phyloP scores from a whole-genome alignment of 2,797 vertebrate species.

The Phrynocephalus guinanensis region DNA sequence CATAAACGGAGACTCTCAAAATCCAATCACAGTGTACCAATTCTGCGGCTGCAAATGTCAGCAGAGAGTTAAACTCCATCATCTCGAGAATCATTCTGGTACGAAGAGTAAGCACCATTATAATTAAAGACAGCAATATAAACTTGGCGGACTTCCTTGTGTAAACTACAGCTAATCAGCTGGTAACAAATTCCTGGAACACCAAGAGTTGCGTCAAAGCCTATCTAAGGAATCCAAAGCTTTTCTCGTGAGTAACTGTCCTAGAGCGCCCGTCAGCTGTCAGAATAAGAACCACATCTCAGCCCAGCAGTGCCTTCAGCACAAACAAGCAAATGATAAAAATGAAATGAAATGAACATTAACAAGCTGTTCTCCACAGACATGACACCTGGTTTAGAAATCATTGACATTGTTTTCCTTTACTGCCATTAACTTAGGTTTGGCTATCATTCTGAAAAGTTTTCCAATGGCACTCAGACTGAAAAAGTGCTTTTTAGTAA shows the following conservation, averaged over 20 bases:
- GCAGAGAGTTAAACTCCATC: conserved; percentile 44
- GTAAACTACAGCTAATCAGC: conserved; percentile 70
- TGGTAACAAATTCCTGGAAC: conserved; percentile 68
- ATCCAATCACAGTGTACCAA: conserved; percentile 35
- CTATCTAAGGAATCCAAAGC: conserved; percentile 40
- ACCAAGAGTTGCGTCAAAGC: conserved; percentile 64
- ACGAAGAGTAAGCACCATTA: conserved; percentile 52
- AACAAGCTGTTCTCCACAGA: conserved; percentile 36
- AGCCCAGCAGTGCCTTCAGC: conserved; percentile 38
- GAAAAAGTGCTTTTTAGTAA: neutral
- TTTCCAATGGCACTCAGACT: neutral
- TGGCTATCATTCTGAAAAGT: neutral
- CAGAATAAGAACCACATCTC: conserved; percentile 45
- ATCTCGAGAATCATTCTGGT: conserved; percentile 45
- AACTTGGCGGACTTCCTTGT: conserved; percentile 66
- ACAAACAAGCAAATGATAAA: conserved; percentile 37
- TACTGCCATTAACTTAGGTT: neutral
- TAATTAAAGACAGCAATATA: conserved; percentile 73
- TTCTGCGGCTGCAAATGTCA: conserved; percentile 57
- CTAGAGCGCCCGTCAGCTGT: conserved; percentile 57
- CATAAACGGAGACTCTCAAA: conserved; percentile 49
- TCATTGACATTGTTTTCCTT: conserved; percentile 41
- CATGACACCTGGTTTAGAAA: conserved; percentile 13
- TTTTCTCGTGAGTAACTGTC: conserved; percentile 47
- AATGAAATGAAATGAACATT: conserved; percentile 12